These are phyloP conservation scores for Hephaestus fuliginosus DNA, from an alignment of 2,797 vertebrate species.

Conservation along the genomic window DNA sequence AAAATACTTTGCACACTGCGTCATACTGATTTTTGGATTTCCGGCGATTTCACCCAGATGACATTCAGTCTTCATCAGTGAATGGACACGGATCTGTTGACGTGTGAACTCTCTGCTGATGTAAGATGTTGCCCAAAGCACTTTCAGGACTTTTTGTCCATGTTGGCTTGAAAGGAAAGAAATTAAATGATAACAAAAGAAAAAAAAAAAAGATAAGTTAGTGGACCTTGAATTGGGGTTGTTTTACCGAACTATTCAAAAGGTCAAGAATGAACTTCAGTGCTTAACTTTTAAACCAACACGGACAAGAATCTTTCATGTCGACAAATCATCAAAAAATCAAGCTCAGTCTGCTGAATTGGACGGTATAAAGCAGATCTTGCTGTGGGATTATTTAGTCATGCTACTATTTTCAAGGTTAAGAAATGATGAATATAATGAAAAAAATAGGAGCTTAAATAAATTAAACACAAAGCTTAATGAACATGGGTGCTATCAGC, in stretches of 20 bases:
- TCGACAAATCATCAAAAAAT: background rate
- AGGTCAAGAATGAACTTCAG: no score
- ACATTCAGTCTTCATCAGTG: background rate
- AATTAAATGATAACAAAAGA: no score
- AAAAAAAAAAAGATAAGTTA: no score
- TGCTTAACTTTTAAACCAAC: no score
- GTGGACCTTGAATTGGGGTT: no score
- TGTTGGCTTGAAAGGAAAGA: no score
- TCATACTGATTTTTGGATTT: no score
- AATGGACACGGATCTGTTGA: background rate
- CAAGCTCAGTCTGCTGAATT: background rate
- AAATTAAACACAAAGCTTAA: background rate
- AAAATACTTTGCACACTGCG: background rate
- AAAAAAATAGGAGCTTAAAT: background rate
- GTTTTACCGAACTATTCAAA: no score
- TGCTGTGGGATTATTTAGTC: background rate
- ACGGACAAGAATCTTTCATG: background rate
- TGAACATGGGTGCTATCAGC: background rate
- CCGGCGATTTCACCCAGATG: background rate
- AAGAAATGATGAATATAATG: background rate
- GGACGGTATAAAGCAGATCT: background rate
- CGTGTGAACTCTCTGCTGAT: background rate
- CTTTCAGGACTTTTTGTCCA: no score
- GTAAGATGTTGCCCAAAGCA: background rate
- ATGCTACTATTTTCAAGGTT: background rate